Evolutionary conservation across 2,797 vertebrate genomes (phyloP), one percentile per base, ranked within the genome.

Genomic region (Muscicapa striata): DNA sequence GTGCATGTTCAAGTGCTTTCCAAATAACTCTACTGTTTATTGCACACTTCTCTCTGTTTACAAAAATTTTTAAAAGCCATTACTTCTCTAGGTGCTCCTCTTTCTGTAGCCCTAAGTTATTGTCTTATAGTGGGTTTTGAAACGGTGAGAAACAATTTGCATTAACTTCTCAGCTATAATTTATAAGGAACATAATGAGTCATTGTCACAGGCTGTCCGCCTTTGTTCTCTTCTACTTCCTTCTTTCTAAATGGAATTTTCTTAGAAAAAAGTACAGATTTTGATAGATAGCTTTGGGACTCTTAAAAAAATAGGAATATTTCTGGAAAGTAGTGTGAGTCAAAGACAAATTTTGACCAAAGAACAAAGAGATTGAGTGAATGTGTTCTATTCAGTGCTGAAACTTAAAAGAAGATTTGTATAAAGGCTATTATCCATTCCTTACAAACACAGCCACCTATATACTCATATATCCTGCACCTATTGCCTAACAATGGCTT

Each of bases 201-300:
- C 98, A 98, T 88, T 96, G 96, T 97, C 94, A 95, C 96, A 97
- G 93, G 93, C 92, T 91, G 81, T 94, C 94, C 18, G 84, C 81
- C 87, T 97, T 96, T 97, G 93, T 97, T 96, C 90, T 97, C 66
- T 84, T 91, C 57, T 77, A 96, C 97, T 98, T 98, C 97, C 98
- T 97, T 98, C 96, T 98, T 97, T 97, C 92, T 96, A 89, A 97
- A 97, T 94, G 97, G 96, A 97, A 96, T 97, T 98, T 98, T 98
- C 96, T 97, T 95, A 96, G 92, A 95, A 97, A 97, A 95, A 95
- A 73, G 61, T 45, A 87, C 74, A 92, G 82, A 70, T 96, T 95
- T 88, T 77, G 80, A 95, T 75, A 96, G 81, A 96, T 89, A 85
- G 63, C 89, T 94, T 95, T 16, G 32, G 75, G 68, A 95, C 57